A percentile compares a stretch with the other conserved stretches of the same genome.
Conservation (phyloP, 2,113 vertebrate genomes). For the Craseonycteris thonglongyai region DNA sequence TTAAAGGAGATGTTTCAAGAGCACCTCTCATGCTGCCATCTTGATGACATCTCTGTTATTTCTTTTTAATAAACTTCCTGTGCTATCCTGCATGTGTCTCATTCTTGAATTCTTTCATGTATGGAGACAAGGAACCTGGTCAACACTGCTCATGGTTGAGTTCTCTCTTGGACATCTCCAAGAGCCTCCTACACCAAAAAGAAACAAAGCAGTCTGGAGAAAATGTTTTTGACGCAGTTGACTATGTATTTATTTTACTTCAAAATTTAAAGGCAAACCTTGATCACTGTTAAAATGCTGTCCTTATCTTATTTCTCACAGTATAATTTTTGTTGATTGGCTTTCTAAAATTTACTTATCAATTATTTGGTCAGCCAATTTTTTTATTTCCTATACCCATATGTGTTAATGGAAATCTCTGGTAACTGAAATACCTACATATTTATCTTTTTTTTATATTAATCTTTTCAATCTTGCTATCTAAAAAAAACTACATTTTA, state of each 20-base stretch:
- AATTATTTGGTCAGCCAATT: not conserved
- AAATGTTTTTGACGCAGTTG: not conserved
- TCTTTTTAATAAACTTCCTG: no score
- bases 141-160: no score
- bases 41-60: no score
- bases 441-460: not conserved
- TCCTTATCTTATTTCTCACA: not conserved
- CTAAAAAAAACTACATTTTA: not conserved
- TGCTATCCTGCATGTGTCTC: no score
- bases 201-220: not conserved
- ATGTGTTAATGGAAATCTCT: not conserved
- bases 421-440: not conserved
- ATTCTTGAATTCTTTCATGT: no score
- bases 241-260: not conserved
- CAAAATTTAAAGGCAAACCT: not conserved
- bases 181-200: not conserved
- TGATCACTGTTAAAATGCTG: not conserved
- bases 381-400: not conserved
- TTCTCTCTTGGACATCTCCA: no score
- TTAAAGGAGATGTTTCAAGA: no score
- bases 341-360: not conserved
- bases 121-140: no score
- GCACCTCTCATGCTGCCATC: no score
- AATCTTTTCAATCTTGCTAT: not conserved
- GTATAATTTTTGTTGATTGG: not conserved